These are phyloP conservation scores for Tinamus guttatus DNA, from an alignment of 2,113 vertebrate genomes.

Conservation along the genomic window DNA sequence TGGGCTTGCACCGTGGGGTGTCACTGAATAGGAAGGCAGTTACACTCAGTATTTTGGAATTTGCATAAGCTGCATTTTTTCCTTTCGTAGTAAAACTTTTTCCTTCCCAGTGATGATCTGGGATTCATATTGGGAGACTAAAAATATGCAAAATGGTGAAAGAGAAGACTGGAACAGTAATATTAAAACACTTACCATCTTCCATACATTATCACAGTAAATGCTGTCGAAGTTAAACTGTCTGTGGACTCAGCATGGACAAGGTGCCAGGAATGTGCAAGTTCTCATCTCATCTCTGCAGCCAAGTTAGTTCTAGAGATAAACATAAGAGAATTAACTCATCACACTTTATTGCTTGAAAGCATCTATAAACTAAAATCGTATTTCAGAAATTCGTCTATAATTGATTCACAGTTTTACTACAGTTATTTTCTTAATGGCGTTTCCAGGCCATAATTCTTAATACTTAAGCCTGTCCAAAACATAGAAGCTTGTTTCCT, in stretches of 20 bases:
- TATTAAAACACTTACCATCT: background rate
- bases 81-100: slow-evolving; percentile 48
- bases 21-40: slow-evolving; percentile 22
- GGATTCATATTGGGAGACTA: slow-evolving; percentile 47
- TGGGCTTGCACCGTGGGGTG: background rate
- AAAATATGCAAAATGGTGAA: background rate
- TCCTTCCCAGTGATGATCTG: slow-evolving; percentile 57
- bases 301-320: slow-evolving; percentile 67
- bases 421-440: slow-evolving; percentile 65
- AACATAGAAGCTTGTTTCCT: slow-evolving; percentile 28
- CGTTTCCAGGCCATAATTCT: slow-evolving; percentile 49
- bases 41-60: slow-evolving; percentile 60
- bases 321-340: slow-evolving; percentile 72
- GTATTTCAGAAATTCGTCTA: slow-evolving; percentile 62
- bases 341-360: slow-evolving; percentile 72
- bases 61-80: slow-evolving; percentile 61
- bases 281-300: slow-evolving; percentile 63
- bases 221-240: slow-evolving; percentile 9
- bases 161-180: slow-evolving; percentile 2
- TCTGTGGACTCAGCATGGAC: background rate
- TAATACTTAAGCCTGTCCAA: slow-evolving; percentile 14
- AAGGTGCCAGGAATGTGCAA: slow-evolving; percentile 49
- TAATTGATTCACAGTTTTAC: slow-evolving; percentile 63
- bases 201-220: background rate
- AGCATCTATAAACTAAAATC: slow-evolving; percentile 72